phyloP scores from a whole-genome alignment of 2,113 vertebrate species.

The Macaca nemestrina region DNA sequence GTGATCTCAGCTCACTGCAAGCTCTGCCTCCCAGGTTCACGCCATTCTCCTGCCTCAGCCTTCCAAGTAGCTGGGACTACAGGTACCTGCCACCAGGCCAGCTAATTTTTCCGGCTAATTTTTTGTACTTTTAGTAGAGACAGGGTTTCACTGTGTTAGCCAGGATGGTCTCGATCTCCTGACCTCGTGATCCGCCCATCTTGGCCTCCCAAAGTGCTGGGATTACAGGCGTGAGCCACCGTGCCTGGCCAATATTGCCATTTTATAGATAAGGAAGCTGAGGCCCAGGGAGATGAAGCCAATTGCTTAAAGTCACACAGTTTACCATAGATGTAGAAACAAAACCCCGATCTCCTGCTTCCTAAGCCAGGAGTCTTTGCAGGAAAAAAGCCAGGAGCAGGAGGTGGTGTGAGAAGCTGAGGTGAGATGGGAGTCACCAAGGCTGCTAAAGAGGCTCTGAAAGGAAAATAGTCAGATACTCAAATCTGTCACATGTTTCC shows the following conservation, averaged over 20 bases:
- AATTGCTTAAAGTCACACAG: background rate
- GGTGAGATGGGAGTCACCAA: background rate
- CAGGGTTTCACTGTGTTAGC: no score
- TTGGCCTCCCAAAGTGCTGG: no score
- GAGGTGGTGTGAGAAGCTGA: background rate
- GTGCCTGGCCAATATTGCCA: background rate
- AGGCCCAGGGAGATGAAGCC: background rate
- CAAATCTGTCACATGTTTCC: background rate
- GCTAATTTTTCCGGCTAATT: no score
- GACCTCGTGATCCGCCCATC: no score
- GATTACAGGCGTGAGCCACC: no score
- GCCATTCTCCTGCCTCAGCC: no score
- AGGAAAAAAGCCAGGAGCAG: background rate
- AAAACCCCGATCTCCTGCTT: background rate
- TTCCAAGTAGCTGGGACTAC: no score
- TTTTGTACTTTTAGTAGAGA: no score
- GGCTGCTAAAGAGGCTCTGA: background rate
- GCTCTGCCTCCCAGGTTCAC: no score
- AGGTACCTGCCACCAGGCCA: no score
- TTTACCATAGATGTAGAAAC: background rate
- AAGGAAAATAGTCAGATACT: background rate
- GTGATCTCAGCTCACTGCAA: no score
- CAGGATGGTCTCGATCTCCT: no score
- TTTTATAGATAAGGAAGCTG: background rate
- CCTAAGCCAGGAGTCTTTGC: background rate